Percentiles rank a stretch among this genome's conserved stretches.
Evolutionary conservation across 1,140 invertebrate species (phyloP).

Genomic region (Tachypleus tridentatus): DNA sequence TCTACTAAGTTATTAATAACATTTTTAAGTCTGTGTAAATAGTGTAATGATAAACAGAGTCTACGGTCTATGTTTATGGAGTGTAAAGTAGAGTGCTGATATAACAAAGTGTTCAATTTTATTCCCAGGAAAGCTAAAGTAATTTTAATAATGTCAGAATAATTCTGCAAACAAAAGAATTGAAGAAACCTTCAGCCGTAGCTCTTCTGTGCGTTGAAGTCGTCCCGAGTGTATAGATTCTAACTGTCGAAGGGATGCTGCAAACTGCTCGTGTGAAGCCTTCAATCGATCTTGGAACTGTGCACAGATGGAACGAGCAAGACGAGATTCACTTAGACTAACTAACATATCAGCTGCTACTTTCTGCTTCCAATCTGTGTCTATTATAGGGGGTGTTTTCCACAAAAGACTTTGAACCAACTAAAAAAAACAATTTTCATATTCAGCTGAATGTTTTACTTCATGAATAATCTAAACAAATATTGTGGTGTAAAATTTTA

Average conservation of each 20-base stretch:
- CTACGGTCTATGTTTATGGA: no score
- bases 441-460: neutral
- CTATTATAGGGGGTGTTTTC: conserved; percentile 47
- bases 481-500: neutral
- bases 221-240: conserved; percentile 52
- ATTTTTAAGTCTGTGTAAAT: no score
- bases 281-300: conserved; percentile 49
- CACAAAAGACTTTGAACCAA: conserved; percentile 44
- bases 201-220: conserved; percentile 68
- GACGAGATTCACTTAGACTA: conserved; percentile 53
- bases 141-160: no score
- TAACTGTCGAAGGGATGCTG: conserved; percentile 49
- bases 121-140: no score
- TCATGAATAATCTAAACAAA: neutral
- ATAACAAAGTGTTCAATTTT: no score
- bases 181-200: conserved; percentile 41
- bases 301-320: conserved; percentile 60
- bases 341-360: conserved; percentile 58
- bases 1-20: no score
- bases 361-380: conserved; percentile 56
- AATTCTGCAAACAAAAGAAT: no score
- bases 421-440: conserved; percentile 25
- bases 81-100: no score
- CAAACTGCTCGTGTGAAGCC: conserved; percentile 55
- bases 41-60: no score